Percentiles rank a stretch among this genome's conserved stretches.
Conservation (phyloP, 1,140 invertebrate genomes). For the Brachionus asplanchnoidis region DNA sequence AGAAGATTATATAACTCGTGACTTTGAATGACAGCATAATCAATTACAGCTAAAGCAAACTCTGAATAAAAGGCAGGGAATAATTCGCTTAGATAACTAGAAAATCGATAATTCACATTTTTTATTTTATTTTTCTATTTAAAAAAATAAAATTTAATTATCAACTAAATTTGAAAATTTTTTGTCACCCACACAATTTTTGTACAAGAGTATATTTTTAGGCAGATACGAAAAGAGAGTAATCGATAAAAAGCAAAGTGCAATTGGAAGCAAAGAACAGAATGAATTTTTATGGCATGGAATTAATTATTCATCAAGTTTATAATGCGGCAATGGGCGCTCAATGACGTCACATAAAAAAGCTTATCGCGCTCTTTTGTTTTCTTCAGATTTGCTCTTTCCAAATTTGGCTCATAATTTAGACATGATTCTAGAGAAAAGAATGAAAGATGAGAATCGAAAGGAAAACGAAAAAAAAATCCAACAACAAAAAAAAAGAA, state of each 20-base stretch:
- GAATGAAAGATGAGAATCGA: conserved; percentile 18
- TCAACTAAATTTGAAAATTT: not conserved
- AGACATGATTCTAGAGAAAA: not conserved
- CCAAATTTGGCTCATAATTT: not conserved
- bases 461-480: not conserved
- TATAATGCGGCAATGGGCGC: not conserved
- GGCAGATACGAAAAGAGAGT: too few relatives aligned
- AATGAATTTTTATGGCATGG: not conserved
- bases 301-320: not conserved
- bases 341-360: not conserved
- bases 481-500: not conserved
- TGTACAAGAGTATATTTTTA: not conserved
- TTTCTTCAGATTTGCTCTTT: not conserved
- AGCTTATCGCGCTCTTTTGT: not conserved
- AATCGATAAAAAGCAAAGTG: too few relatives aligned
- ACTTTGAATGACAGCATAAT: not conserved
- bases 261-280: not conserved
- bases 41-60: not conserved
- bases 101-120: not conserved
- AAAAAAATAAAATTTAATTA: not conserved
- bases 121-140: not conserved
- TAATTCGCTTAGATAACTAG: not conserved
- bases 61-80: not conserved
- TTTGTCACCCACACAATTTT: not conserved
- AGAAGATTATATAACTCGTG: not conserved